These are phyloP conservation scores for Acromyrmex echinatior DNA, from an alignment of 1,140 invertebrate species.

Conservation along the genomic window DNA sequence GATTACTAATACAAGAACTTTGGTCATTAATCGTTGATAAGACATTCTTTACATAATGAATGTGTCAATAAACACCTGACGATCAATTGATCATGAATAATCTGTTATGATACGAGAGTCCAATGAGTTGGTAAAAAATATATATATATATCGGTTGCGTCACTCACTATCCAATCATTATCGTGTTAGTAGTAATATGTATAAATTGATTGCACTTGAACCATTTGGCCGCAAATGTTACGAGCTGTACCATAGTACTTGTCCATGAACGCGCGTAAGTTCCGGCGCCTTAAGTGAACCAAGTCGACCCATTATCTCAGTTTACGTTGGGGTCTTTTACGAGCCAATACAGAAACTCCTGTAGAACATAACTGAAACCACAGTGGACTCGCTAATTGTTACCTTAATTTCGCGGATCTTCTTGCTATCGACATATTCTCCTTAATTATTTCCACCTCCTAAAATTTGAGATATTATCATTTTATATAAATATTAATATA, in stretches of 20 bases:
- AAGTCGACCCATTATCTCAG: constrained; percentile 79
- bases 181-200: constrained; percentile 63
- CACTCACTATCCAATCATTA: constrained; percentile 46
- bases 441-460: background rate
- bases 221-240: constrained; percentile 73
- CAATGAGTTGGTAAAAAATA: background rate
- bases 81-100: background rate
- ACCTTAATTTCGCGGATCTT: constrained; percentile 71
- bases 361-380: constrained; percentile 74
- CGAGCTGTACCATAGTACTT: constrained; percentile 57
- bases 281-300: constrained; percentile 76
- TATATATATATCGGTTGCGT: constrained; percentile 52
- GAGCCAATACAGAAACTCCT: constrained; percentile 76
- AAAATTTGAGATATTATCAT: background rate
- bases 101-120: constrained; percentile 5
- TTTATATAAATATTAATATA: background rate
- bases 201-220: constrained; percentile 75
- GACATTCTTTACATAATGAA: background rate
- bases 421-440: constrained; percentile 19
- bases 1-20: background rate
- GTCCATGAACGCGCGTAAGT: constrained; percentile 70
- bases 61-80: no score
- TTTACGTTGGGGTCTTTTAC: constrained; percentile 77
- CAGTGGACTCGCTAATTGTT: constrained; percentile 78
- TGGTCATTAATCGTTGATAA: background rate